phyloP scores from a whole-genome alignment of 2,113 vertebrate genomes.

The Promerops cafer region DNA sequence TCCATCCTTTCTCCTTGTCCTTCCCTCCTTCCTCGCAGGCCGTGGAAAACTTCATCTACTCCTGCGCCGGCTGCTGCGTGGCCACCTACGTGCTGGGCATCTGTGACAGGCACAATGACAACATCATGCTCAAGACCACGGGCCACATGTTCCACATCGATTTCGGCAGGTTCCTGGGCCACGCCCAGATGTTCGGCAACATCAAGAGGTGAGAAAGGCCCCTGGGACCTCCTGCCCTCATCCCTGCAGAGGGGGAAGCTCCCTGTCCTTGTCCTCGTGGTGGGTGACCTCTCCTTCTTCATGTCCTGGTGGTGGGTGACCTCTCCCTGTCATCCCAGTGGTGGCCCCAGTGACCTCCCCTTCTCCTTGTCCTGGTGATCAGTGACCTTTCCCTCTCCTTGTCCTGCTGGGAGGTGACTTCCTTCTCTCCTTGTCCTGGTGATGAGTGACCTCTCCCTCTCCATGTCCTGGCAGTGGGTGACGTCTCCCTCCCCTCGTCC shows the following conservation, averaged over 20 bases:
- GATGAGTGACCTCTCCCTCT: fast-evolving
- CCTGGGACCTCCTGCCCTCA: not conserved
- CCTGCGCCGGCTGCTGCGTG: conserved; percentile 95
- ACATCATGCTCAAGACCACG: conserved; percentile 97
- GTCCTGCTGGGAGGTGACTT: no score
- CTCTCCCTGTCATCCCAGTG: not conserved
- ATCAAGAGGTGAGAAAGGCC: conserved; percentile 86
- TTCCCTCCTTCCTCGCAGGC: conserved; percentile 70
- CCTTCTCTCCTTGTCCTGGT: fast-evolving
- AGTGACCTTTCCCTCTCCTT: not conserved
- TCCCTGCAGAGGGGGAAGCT: fast-evolving
- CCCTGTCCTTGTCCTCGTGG: not conserved
- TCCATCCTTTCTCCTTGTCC: not conserved
- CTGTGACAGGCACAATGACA: conserved; percentile 97
- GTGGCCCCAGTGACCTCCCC: no score
- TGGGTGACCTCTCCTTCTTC: not conserved
- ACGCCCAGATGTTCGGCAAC: conserved; percentile 97
- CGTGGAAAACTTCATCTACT: conserved; percentile 98
- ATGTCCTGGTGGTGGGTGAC: not conserved
- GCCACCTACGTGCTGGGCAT: conserved; percentile 96
- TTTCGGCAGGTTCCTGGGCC: conserved; percentile 95
- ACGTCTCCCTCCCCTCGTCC: not conserved
- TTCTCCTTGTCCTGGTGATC: fast-evolving
- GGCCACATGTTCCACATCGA: conserved; percentile 99
- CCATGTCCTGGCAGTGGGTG: fast-evolving